phyloP scores from a whole-genome alignment of 2,888 invertebrate genomes.

The Odontocolon sp. region DNA sequence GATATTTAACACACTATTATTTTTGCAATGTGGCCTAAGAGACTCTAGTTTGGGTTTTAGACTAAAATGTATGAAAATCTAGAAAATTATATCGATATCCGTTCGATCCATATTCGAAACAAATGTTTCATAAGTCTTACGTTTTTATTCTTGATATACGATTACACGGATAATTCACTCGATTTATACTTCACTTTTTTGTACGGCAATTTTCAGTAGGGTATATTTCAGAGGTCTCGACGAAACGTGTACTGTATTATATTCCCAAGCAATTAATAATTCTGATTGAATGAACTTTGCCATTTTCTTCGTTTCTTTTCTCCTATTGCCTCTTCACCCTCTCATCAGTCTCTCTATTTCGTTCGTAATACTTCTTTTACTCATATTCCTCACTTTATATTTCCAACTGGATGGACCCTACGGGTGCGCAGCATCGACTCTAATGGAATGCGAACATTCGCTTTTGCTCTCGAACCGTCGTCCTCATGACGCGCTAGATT shows the following conservation, averaged over 20 bases:
- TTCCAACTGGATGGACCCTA: conserved; percentile 19
- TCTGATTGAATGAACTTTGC: neutral
- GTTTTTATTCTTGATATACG: no score
- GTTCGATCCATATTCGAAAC: no score
- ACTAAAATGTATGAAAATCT: no score
- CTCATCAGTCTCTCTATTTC: neutral
- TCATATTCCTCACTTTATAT: conserved; percentile 1
- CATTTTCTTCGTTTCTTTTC: neutral
- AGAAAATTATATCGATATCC: no score
- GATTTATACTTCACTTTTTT: no score
- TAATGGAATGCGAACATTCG: conserved; percentile 16
- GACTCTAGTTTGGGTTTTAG: no score
- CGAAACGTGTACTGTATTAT: neutral
- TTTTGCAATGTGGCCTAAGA: no score
- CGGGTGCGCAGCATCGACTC: neutral
- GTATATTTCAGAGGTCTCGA: no score
- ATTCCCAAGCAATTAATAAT: conserved; percentile 1
- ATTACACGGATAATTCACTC: no score
- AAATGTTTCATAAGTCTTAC: no score
- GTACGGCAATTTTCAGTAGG: no score
- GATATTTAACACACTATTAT: no score
- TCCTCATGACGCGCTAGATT: neutral
- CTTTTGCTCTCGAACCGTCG: conserved; percentile 8
- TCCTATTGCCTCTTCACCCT: neutral
- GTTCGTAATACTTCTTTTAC: neutral